These are phyloP conservation scores for Maccullochella peelii DNA, from an alignment of 2,113 vertebrate genomes.

Conservation along the genomic window DNA sequence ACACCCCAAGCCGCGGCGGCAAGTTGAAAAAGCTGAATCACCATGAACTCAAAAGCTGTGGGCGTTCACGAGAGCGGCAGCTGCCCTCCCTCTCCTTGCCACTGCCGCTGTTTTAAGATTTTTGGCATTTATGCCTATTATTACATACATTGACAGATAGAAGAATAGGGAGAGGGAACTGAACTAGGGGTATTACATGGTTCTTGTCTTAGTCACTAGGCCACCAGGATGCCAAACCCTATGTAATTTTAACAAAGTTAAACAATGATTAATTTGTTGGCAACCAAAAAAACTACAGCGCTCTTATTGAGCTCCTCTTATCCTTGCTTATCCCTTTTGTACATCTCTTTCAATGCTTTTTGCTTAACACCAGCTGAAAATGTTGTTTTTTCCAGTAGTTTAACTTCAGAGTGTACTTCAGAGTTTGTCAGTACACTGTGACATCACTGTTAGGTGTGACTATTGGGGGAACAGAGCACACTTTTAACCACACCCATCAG, in stretches of 20 bases:
- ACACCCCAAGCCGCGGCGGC: background rate
- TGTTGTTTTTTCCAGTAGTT: background rate
- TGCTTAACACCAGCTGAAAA: background rate
- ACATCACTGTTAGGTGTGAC: too few relatives aligned
- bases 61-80: background rate
- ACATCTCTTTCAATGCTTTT: background rate
- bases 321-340: background rate
- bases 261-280: background rate
- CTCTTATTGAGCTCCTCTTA: too few relatives aligned
- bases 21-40: background rate
- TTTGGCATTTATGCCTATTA: background rate
- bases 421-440: background rate
- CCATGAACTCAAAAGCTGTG: background rate
- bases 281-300: background rate
- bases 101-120: too few relatives aligned
- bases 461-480: too few relatives aligned
- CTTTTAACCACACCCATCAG: background rate
- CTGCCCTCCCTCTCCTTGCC: background rate
- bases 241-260: background rate
- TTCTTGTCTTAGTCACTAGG: too few relatives aligned
- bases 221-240: too few relatives aligned
- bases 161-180: background rate
- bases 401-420: background rate
- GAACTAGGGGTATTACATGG: too few relatives aligned
- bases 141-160: background rate